Percentiles rank a stretch among this genome's conserved stretches.
Evolutionary conservation across 2,113 vertebrate genomes (phyloP).

Genomic region (Nicator chloris): DNA sequence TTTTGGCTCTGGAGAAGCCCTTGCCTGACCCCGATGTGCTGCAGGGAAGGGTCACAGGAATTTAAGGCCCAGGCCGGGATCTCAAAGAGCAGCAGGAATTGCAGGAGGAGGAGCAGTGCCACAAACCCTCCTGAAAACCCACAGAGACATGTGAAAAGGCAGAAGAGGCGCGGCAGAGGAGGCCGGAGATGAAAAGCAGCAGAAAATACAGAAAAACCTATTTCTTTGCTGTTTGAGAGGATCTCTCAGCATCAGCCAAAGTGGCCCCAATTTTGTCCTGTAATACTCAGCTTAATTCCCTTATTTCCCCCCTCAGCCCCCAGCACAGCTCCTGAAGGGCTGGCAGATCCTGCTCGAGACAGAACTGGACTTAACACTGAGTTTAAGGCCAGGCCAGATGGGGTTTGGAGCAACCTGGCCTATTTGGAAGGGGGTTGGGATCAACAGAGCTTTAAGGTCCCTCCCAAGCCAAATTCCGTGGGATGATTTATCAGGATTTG

Average conservation of each 20-base stretch:
- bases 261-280: neutral
- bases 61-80: too few relatives aligned
- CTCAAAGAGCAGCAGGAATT: neutral
- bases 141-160: fast-evolving
- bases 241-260: neutral
- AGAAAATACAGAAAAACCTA: neutral
- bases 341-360: neutral
- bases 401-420: neutral
- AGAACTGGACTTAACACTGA: neutral
- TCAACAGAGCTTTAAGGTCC: neutral
- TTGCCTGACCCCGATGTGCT: fast-evolving
- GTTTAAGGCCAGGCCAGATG: neutral
- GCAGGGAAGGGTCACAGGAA: fast-evolving
- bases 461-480: neutral
- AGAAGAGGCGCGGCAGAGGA: neutral
- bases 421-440: too few relatives aligned
- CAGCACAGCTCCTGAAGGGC: neutral
- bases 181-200: neutral
- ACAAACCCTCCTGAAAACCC: neutral
- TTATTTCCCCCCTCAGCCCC: neutral
- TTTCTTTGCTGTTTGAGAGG: neutral
- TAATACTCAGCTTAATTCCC: fast-evolving
- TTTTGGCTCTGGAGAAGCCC: neutral
- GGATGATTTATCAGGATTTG: neutral
- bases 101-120: fast-evolving